Evolutionary conservation across 2,113 vertebrate species (phyloP), one percentile per base, ranked within the genome.

Genomic region (Pungitius pungitius): DNA sequence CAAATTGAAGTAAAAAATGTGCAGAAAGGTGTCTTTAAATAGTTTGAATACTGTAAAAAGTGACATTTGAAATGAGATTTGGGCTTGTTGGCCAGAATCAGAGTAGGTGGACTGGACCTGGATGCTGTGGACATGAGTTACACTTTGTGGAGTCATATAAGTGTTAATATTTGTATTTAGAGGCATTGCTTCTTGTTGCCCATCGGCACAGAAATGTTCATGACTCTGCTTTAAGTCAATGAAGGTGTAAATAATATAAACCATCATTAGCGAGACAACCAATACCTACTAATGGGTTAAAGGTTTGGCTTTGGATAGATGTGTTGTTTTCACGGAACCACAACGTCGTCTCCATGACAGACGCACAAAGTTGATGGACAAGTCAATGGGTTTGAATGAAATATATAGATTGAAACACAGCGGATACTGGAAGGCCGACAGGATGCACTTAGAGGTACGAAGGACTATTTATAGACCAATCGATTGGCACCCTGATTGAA

Each of bases 381-480:
- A 3, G n/a, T 30, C 3, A 39, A 39, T 37, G 27, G 55, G n/a
- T 54, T 9, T 3, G n/a, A 27, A 63, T 20, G 14, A 72, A 26
- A 62, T 57, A 55, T 49, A 49, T 49, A 49, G 35, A 63, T 26
- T 24, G 39, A 69, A 10, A 59, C 27, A 57, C 26, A 35, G 33
- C 49, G 2, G 13, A 39, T 42, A 43, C 65, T 13, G 39, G 51
- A 47, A 69, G 43, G 10, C 55, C 67, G 33, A 47, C 12, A 59
- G n/a, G 1, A 69, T 8, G 20, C 58, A 71, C 49, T 1, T 39
- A 7, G 55, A 62, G 57, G 60, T 57, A 27, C 45, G 52, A 52
- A 2, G 51, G 49, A 69, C 26, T 85, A 81, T 88, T 85, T 77
- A 58, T 83, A 82, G 79, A 10, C 20, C 14, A 10, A 88, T 89